Conservation (phyloP, 2,888 invertebrate species). For the Spisula solida region DNA sequence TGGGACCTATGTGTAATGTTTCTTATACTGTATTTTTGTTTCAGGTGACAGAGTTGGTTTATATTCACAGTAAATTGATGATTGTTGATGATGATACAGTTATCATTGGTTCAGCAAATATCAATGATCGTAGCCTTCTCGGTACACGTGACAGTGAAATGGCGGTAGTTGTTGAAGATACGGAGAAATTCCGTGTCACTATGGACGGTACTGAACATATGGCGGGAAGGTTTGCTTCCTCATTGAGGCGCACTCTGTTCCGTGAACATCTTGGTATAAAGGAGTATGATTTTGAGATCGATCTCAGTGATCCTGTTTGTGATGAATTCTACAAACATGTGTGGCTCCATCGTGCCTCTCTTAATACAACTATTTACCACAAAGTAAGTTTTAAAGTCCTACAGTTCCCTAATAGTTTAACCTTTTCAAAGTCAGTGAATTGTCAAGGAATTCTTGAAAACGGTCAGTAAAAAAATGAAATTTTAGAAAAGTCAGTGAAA, state of each 20-base stretch:
- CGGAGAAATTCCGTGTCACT: constrained; percentile 87
- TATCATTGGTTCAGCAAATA: constrained; percentile 99
- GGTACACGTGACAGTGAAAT: constrained; percentile 97
- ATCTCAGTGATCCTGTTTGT: constrained; percentile 93
- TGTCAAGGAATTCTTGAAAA: too few relatives aligned
- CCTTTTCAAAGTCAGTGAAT: too few relatives aligned
- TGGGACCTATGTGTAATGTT: too few relatives aligned
- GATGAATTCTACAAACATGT: constrained; percentile 94
- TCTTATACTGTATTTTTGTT: too few relatives aligned
- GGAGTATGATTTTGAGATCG: constrained; percentile 88
- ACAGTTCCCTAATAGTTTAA: too few relatives aligned
- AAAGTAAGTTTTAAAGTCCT: constrained; percentile 89
- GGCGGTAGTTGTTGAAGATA: constrained; percentile 94
- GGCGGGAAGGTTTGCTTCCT: constrained; percentile 95
- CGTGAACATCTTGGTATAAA: constrained; percentile 95
- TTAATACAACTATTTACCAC: constrained; percentile 96
- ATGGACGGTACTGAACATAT: constrained; percentile 95
- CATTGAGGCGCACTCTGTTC: constrained; percentile 94
- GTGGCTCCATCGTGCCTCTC: constrained; percentile 94
- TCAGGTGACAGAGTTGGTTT: constrained; percentile 96
- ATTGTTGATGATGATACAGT: constrained; percentile 97
- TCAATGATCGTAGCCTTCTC: constrained; percentile 98
- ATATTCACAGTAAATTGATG: constrained; percentile 98
- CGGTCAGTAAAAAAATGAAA: too few relatives aligned
- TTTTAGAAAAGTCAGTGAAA: too few relatives aligned